phyloP scores from a whole-genome alignment of 2,888 invertebrate species.

The Pollenia amentaria region DNA sequence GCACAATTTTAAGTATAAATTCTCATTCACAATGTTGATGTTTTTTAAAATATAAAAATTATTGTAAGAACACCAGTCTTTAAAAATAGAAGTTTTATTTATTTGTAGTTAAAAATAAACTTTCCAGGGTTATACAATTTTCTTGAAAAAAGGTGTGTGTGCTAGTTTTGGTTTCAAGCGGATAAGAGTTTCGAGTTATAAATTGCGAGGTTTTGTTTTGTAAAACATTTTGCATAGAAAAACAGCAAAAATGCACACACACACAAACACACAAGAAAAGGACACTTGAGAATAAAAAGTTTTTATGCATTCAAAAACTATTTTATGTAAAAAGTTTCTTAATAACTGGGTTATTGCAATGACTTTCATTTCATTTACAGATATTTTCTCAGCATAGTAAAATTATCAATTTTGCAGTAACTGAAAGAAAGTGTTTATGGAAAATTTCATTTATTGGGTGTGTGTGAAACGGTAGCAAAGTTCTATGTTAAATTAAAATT shows the following conservation, averaged over 20 bases:
- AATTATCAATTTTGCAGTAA: background rate
- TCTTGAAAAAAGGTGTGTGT: background rate
- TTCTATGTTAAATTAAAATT: background rate
- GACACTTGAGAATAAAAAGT: slow-evolving; percentile 6
- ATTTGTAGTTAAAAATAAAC: slow-evolving; percentile 61
- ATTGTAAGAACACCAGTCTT: slow-evolving; percentile 33
- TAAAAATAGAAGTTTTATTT: slow-evolving; percentile 58
- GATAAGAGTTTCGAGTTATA: background rate
- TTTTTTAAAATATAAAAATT: slow-evolving; percentile 50
- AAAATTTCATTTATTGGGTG: too few relatives aligned
- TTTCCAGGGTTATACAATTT: slow-evolving; percentile 50
- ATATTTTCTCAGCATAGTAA: background rate
- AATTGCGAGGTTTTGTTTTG: background rate
- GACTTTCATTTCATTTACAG: background rate
- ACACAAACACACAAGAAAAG: background rate
- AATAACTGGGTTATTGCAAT: slow-evolving; percentile 30
- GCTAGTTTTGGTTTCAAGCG: background rate
- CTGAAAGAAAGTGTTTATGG: too few relatives aligned
- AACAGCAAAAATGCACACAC: background rate
- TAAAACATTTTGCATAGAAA: background rate
- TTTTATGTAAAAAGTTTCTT: slow-evolving; percentile 26
- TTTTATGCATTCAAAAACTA: slow-evolving; percentile 10
- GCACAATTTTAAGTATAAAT: slow-evolving; percentile 20
- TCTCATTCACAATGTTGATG: slow-evolving; percentile 6
- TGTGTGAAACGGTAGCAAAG: too few relatives aligned